Evolutionary conservation across 30 jellyfish, hydroid and myxozoan genomes (phyloP).

Genomic region (Mastigias papua): DNA sequence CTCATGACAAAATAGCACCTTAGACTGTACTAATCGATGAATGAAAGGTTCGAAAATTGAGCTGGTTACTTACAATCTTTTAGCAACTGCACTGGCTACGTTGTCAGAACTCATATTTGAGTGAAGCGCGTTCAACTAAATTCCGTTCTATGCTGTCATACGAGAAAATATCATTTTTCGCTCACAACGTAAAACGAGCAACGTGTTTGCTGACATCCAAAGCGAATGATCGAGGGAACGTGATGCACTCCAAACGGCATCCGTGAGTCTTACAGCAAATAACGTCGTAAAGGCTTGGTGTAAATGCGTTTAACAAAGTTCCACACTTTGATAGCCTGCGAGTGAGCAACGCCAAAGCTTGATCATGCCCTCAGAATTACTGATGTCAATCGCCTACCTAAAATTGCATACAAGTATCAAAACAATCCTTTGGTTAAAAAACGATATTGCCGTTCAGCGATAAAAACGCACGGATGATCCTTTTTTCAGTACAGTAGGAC

Average conservation of each 20-base stretch:
- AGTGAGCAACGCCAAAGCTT: slow-evolving; percentile 15
- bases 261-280: too few relatives aligned
- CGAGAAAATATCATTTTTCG: too few relatives aligned
- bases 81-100: slow-evolving; percentile 85
- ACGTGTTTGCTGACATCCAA: background rate
- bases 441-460: too few relatives aligned
- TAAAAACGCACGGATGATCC: too few relatives aligned
- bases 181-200: background rate
- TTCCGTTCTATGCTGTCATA: background rate
- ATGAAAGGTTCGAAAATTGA: background rate
- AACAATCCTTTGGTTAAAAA: too few relatives aligned
- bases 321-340: slow-evolving; percentile 4
- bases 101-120: slow-evolving; percentile 64
- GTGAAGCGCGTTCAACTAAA: background rate
- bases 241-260: too few relatives aligned
- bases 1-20: too few relatives aligned
- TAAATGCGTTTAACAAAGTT: background rate
- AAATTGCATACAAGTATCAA: too few relatives aligned
- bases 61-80: slow-evolving; percentile 69
- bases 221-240: background rate
- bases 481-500: background rate
- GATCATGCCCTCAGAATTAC: background rate
- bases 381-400: too few relatives aligned
- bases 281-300: too few relatives aligned
- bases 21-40: background rate